Evolutionary conservation across 2,113 vertebrate genomes (phyloP), one percentile per base, ranked within the genome.

Genomic region (Sterrhoptilus dennistouni): DNA sequence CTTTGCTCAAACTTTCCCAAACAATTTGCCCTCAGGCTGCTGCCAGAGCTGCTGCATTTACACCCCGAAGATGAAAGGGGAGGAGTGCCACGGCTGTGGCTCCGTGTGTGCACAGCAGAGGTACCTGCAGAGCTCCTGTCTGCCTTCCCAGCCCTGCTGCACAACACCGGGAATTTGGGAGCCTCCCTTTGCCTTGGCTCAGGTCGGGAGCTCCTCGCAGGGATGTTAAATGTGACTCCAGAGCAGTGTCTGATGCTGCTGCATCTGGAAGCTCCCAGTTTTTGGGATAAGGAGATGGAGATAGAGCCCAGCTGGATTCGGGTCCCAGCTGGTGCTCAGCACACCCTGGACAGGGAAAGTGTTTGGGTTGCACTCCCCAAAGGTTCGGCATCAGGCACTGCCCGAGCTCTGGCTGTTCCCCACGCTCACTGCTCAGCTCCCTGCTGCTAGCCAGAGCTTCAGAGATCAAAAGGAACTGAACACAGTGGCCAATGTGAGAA

Each of bases 1-100:
- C 95, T 94, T 96, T 93, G 64, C 95, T 96, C 85, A 93, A 96
- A 95, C 87, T 96, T 97, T 77, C 87, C 85, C 75, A 74, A 96
- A 77, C 79, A 93, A 93, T 93, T 93, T 90, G 52, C 95, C 95
- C 87, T 91, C 54, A 29, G 95, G 96, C 95, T 96, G 35, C 93
- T 96, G 93, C 92, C 95, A 95, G 91, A 91, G 38, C 91, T 83
- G 93, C 90, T 90, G 31, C 78, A 13, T 70, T 92, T 90, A 53
- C 75, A 86, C 38, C 82, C 78, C 54, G 33, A n/a, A 95, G 95
- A 95, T 88, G 79, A 95, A 97, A 96, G 95, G 3, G 0, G 59
- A 53, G 70, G 33, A 47, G 79, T 23, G 82, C 63, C 50, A 3
- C 1, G 3, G 84, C 81, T 21, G 61, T 4, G 44, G 68, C 60